A percentile compares a stretch with the other conserved stretches of the same genome.
phyloP scores from a whole-genome alignment of 2,113 vertebrate species.

The Pithys albifrons region DNA sequence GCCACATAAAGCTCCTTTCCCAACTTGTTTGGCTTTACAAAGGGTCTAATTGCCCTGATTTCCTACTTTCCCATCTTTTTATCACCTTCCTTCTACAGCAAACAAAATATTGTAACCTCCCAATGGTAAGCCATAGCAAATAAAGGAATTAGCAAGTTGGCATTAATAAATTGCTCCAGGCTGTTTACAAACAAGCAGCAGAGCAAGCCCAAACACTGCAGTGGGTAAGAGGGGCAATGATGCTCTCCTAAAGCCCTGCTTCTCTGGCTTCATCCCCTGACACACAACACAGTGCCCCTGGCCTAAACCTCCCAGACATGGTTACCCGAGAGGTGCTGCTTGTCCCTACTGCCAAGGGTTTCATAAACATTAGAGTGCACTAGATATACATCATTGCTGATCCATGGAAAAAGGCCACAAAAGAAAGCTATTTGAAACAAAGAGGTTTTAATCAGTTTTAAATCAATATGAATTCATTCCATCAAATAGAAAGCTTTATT shows the following conservation, averaged over 20 bases:
- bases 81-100: not conserved
- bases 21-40: not conserved
- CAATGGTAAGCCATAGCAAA: not conserved
- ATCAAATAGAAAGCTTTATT: not conserved
- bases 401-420: not conserved
- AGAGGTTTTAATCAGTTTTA: not conserved
- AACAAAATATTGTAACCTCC: not conserved
- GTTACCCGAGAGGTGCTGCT: not conserved
- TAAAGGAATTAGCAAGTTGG: not conserved
- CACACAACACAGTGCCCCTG: fast-evolving
- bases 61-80: not conserved
- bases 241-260: not conserved
- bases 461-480: not conserved
- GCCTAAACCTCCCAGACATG: not conserved
- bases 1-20: not conserved
- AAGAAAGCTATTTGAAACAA: not conserved
- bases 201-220: fast-evolving
- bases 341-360: not conserved
- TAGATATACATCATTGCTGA: not conserved
- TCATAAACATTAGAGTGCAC: fast-evolving
- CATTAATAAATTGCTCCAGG: not conserved
- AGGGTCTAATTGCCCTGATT: not conserved
- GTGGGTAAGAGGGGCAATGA: not conserved
- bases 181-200: not conserved
- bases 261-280: not conserved